Evolutionary conservation across 2,888 invertebrate genomes (phyloP), one percentile per base, ranked within the genome.

Genomic region (Zelleria hepariella): DNA sequence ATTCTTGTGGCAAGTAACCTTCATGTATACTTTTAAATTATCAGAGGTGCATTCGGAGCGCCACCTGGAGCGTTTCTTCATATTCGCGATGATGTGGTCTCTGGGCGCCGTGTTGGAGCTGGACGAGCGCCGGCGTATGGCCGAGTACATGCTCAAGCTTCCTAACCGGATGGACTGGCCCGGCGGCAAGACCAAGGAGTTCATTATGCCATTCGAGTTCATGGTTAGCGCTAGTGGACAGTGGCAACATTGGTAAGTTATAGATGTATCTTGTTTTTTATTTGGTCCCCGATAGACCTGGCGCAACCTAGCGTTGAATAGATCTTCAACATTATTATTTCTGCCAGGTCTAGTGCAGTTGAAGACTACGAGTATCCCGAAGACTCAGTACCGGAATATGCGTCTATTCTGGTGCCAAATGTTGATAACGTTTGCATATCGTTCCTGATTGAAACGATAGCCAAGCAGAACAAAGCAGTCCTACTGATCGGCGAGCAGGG

Each of bases 71-170:
- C 91, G 93, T 49, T 76, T 94, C 10, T 95, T 95, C 69, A 81
- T 97, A 26, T 96, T 97, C 73, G 78, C 94, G 0, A 72, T 96
- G 68, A 96, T 96, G 96, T 97, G 97, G 97, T 95, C 95, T 5
- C 78, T 96, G 64, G 97, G 96, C 0, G 93, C 96, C 0, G 92
- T 95, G 18, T 80, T 97, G 21, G 97, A 97, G 75, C 78, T 95
- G 42, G 92, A 93, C 24, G 93, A 92, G 61, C 89, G 97, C 6
- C 87, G 84, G 1, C 91, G 92, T 67, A 84, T 96, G 82, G 94
- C 96, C 65, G 91, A 93, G 62, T 95, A 90, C 68, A 89, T 94
- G 65, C 63, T 92, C 0, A 88, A 88, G 58, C 91, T 95, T 71
- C 91, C 91, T 0, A 92, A 93, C 0, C 92, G 91, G 68, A 82